phyloP scores from a whole-genome alignment of 2,113 vertebrate species.

The Calidris pugnax region DNA sequence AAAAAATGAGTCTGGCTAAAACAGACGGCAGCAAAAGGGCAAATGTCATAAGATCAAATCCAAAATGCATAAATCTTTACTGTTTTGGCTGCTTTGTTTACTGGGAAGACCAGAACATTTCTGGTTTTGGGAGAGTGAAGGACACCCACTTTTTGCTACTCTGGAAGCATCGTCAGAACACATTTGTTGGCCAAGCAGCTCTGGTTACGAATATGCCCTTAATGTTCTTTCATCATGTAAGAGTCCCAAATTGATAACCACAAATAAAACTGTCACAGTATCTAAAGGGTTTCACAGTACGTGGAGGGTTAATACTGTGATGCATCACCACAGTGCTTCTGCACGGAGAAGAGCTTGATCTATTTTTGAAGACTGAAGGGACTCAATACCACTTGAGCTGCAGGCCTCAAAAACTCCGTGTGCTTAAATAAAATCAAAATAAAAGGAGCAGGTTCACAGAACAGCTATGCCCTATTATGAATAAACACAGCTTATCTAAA shows the following conservation, averaged over 20 bases:
- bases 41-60: background rate
- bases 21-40: background rate
- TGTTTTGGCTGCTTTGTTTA: background rate
- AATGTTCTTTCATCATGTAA: rapidly evolving
- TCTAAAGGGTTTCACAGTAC: background rate
- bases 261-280: background rate
- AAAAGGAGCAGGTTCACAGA: constrained; percentile 7
- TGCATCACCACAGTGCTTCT: background rate
- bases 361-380: constrained; percentile 24
- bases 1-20: background rate
- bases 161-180: background rate
- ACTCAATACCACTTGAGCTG: background rate
- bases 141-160: background rate
- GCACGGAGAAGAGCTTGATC: background rate
- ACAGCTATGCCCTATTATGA: background rate
- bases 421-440: constrained; percentile 18
- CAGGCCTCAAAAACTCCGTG: background rate
- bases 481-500: constrained; percentile 61
- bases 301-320: background rate
- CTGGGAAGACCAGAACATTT: background rate
- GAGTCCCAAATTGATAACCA: background rate
- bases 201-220: background rate
- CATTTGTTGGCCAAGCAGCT: background rate
- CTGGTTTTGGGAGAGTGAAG: background rate
- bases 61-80: background rate